Conservation (phyloP, 1,140 invertebrate genomes). For the Himalopsyche phryganea region DNA sequence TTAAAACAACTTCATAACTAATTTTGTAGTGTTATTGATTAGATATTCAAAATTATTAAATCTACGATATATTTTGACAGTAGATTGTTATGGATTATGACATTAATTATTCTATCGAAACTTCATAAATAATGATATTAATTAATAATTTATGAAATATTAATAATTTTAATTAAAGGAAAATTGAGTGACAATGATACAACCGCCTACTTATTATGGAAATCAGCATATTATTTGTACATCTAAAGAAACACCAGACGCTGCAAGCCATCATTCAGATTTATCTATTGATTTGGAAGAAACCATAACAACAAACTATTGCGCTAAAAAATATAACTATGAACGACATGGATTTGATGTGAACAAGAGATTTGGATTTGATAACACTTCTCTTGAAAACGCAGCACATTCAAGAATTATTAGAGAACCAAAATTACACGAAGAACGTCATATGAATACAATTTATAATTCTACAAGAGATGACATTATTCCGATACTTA, state of each 20-base stretch:
- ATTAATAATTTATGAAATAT: no score
- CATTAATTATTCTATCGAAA: no score
- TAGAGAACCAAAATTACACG: not conserved
- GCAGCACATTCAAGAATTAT: not conserved
- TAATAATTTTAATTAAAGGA: no score
- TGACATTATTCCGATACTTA: not conserved
- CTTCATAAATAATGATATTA: no score
- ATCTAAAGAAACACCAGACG: conserved; percentile 2
- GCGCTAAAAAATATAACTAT: no score
- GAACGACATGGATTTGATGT: not conserved
- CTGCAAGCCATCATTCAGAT: not conserved
- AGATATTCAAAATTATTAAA: no score
- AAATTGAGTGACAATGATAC: conserved; percentile 28
- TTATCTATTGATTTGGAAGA: not conserved
- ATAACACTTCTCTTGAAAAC: not conserved
- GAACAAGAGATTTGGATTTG: not conserved
- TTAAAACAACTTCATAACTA: no score
- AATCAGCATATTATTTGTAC: conserved; percentile 29
- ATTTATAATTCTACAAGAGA: not conserved
- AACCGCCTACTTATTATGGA: conserved; percentile 31
- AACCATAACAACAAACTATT: not conserved
- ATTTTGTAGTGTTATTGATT: no score
- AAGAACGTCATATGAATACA: not conserved
- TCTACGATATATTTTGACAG: no score
- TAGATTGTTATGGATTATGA: no score